A percentile compares a stretch with the other conserved stretches of the same genome.
These are phyloP conservation scores for Druon quercuslanigerum DNA, from an alignment of 1,140 invertebrate genomes.

Conservation along the genomic window DNA sequence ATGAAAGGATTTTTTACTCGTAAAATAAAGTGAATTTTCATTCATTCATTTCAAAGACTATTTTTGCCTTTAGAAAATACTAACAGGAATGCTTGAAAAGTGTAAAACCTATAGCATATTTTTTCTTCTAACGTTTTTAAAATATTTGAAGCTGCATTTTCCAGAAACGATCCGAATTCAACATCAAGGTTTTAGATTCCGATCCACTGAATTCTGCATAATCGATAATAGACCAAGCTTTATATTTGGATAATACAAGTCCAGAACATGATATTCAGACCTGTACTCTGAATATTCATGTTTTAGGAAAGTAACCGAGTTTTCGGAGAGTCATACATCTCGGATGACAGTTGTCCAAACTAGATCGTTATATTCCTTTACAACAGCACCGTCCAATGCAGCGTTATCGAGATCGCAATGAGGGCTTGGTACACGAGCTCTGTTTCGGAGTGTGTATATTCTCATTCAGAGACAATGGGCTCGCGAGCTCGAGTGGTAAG, in stretches of 20 bases:
- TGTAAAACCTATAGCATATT: no score
- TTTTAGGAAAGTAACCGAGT: slow-evolving; percentile 18
- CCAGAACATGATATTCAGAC: slow-evolving; percentile 6
- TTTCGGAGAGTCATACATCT: slow-evolving; percentile 27
- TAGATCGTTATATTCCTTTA: slow-evolving; percentile 30
- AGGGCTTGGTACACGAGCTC: slow-evolving; percentile 11
- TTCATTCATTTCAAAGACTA: no score
- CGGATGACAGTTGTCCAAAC: slow-evolving; percentile 22
- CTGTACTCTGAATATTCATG: slow-evolving; percentile 7
- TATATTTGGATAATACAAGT: slow-evolving; percentile 13
- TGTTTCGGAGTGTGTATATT: slow-evolving; percentile 24
- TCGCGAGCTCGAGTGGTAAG: slow-evolving; percentile 16
- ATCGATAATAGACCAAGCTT: background rate
- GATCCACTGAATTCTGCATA: background rate
- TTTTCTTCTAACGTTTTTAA: no score
- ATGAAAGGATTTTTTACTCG: no score
- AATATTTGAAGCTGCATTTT: no score
- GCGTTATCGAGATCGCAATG: slow-evolving; percentile 25
- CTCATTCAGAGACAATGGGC: slow-evolving; percentile 21
- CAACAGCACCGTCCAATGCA: slow-evolving; percentile 15
- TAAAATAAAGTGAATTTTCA: no score
- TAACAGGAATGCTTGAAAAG: no score
- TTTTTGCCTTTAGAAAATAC: no score
- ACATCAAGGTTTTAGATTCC: background rate
- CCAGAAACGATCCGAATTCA: background rate